These are phyloP conservation scores for Patiria pectinifera DNA, from an alignment of 53 echinoderm and acorn worm species.

Conservation along the genomic window DNA sequence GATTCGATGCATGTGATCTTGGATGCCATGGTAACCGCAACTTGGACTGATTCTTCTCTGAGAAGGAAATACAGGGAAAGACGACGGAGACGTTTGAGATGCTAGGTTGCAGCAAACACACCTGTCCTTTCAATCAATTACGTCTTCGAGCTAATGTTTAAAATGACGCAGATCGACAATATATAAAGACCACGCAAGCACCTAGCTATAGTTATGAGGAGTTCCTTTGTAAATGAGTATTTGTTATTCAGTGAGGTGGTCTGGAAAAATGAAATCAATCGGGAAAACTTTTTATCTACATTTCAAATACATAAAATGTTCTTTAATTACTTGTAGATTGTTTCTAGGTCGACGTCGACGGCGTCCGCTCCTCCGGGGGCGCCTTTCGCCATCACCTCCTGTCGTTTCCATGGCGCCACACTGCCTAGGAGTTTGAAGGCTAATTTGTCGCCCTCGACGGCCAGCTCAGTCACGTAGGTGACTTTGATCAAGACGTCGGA, in stretches of 20 bases:
- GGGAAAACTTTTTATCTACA: too few species aligned
- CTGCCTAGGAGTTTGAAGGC: conserved; percentile 83
- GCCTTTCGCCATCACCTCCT: conserved; percentile 63
- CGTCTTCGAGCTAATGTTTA: too few species aligned
- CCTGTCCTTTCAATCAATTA: too few species aligned
- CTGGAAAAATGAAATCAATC: too few species aligned
- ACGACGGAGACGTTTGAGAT: background rate
- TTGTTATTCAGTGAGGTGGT: too few species aligned
- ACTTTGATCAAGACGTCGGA: conserved; percentile 78
- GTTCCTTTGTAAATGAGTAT: too few species aligned
- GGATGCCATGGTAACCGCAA: conserved; percentile 70
- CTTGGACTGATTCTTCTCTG: conserved; percentile 75
- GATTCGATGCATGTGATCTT: conserved; percentile 72
- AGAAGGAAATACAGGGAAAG: background rate
- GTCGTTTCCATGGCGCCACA: conserved; percentile 86
- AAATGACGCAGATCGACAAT: too few species aligned
- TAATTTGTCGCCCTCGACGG: conserved; percentile 78
- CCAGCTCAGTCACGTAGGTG: conserved; percentile 82
- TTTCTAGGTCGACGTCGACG: conserved; percentile 69
- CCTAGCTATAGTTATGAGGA: too few species aligned
- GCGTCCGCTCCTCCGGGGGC: conserved; percentile 51
- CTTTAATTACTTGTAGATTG: conserved; percentile 40
- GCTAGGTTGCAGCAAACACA: too few species aligned
- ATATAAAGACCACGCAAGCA: too few species aligned
- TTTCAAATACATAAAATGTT: background rate